Base-by-base conservation (phyloP, 2,888 invertebrate genomes). In the Mycogona germanica region DNA sequence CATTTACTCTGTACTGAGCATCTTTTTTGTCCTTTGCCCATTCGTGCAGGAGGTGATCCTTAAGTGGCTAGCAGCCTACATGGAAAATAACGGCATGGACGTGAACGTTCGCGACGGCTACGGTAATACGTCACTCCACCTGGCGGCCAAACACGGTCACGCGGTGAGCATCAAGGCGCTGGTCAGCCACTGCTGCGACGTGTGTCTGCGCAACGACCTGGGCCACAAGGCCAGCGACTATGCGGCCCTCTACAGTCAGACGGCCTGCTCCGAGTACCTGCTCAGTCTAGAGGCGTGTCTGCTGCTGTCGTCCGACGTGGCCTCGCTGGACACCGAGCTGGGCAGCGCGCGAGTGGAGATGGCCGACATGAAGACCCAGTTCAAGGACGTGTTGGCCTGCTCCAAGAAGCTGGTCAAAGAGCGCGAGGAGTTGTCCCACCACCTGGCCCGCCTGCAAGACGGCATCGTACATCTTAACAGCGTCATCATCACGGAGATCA, bases 81-180 rank as follows among this genome's bases (percentile, higher is more conserved):
- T 63, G 61, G 57, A 56, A 48, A 49, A 53, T 25, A 56, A 59
- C 32, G 59, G 61, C 28, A 57, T 64, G 44, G 61, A 62, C 41
- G 61, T 66, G 12, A 65, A 65, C 58, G 58, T 63, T 50, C 57
- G 61, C 45, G 68, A 69, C 56, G 61, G 61, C 53, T 62, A 65
- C 51, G 65, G 64, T 40, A 64, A 65, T 56, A 66, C 67, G 28
- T 63, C 67, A 38, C 62, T 69, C 32, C 68, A 68, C 57, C 58
- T 67, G 54, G 67, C 68, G 4, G 64, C 67, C 32, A 64, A 65
- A 55, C 62, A 64, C 53, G 69, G 68, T 2, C 62, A 65, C 55
- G 62, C 66, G 17, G 55, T 61, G 6, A 59, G 60, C 54, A 57
- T 59, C 6, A 62, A 62, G 57, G 57, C 56, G 5, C 49, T 61